Conservation (phyloP, 2,797 vertebrate genomes). For the Enoplosus armatus region DNA sequence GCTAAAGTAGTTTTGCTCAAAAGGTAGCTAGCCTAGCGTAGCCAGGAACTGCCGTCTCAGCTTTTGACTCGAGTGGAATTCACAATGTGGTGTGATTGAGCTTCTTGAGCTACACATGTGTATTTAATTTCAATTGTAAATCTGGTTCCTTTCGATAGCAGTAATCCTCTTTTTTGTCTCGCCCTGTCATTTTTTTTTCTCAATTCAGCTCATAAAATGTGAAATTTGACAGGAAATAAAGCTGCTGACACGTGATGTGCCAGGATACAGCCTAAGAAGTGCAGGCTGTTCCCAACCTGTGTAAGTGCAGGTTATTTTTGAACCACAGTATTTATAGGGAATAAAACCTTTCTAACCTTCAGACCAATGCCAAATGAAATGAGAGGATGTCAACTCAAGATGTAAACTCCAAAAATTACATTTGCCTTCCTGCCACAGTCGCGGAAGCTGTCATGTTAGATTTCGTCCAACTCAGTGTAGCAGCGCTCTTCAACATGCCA, state of each 20-base stretch:
- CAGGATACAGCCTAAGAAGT: not conserved
- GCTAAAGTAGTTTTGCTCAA: not conserved
- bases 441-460: slow-evolving; percentile 77
- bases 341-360: slow-evolving; percentile 51
- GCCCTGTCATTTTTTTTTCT: not conserved
- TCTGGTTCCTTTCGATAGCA: not conserved
- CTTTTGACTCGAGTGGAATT: not conserved
- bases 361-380: slow-evolving; percentile 48
- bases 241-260: slow-evolving; percentile 1
- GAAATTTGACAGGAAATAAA: slow-evolving; percentile 23
- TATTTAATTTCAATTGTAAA: not conserved
- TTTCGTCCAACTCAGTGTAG: slow-evolving; percentile 56
- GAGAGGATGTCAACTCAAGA: slow-evolving; percentile 59
- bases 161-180: not conserved
- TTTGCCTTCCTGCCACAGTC: slow-evolving; percentile 56
- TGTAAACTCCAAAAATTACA: slow-evolving; percentile 67
- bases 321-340: slow-evolving; percentile 39
- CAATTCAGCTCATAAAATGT: slow-evolving; percentile 12
- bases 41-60: not conserved
- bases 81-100: not conserved
- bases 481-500: slow-evolving; percentile 61
- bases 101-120: not conserved
- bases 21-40: not conserved
- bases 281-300: slow-evolving; percentile 16
- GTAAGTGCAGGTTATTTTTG: slow-evolving; percentile 42